These are phyloP conservation scores for Panthera leo DNA, from an alignment of 2,113 vertebrate genomes.

Conservation along the genomic window DNA sequence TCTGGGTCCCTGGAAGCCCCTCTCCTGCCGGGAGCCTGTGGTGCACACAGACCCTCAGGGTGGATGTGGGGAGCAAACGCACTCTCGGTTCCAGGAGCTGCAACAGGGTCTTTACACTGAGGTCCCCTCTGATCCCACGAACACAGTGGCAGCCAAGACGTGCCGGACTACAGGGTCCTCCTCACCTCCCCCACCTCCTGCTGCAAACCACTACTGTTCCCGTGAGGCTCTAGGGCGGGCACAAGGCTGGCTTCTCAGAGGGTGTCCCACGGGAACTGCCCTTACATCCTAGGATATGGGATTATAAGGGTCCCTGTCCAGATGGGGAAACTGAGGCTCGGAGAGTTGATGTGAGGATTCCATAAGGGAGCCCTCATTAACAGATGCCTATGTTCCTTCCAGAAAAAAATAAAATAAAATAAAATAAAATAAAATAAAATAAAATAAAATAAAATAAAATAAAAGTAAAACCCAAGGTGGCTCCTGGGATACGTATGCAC, in stretches of 20 bases:
- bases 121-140: neutral
- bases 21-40: neutral
- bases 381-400: neutral
- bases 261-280: neutral
- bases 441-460: too few species aligned
- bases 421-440: too few species aligned
- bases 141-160: neutral
- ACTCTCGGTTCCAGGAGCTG: neutral
- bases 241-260: neutral
- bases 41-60: neutral
- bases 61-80: neutral
- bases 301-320: neutral
- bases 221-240: too few species aligned
- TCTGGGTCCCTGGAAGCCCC: neutral
- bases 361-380: neutral
- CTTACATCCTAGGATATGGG: neutral
- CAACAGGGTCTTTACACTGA: neutral
- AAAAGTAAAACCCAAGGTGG: neutral
- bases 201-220: neutral
- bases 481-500: neutral
- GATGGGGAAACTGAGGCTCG: neutral
- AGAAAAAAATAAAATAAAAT: neutral
- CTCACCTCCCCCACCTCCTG: accelerated
- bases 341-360: neutral
- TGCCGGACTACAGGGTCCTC: neutral